A percentile compares a stretch with the other conserved stretches of the same genome.
Evolutionary conservation across 2,888 invertebrate genomes (phyloP).

Genomic region (Chironomus tentans): DNA sequence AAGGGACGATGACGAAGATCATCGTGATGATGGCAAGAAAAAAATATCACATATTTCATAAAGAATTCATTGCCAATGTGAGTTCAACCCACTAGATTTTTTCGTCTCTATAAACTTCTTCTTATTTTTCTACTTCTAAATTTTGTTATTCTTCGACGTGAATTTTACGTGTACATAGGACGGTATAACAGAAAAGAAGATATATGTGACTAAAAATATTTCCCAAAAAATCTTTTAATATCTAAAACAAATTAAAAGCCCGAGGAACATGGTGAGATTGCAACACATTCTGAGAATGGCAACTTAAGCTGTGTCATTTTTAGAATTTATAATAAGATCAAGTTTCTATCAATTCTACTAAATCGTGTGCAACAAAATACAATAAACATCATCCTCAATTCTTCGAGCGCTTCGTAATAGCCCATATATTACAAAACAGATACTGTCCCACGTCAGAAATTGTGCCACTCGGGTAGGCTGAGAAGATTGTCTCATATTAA

Average conservation of each 20-base stretch:
- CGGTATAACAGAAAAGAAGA: not conserved
- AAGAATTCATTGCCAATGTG: conserved; percentile 21
- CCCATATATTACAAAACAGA: no score
- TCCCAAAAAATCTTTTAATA: not conserved
- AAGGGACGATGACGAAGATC: not conserved
- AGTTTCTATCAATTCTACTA: no score
- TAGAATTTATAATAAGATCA: no score
- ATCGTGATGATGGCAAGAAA: not conserved
- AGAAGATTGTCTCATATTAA: not conserved
- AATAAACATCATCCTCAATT: no score
- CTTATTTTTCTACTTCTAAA: not conserved
- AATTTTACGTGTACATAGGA: not conserved
- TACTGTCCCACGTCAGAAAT: not conserved
- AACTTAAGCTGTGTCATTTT: no score
- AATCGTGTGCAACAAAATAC: no score
- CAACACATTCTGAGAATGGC: no score
- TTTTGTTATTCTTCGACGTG: not conserved
- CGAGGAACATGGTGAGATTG: no score
- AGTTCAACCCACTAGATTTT: conserved; percentile 5
- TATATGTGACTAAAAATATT: not conserved
- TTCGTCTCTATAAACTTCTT: not conserved
- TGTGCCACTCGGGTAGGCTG: not conserved
- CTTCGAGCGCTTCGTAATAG: no score
- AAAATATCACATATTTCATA: not conserved
- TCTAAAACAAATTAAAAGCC: conserved; percentile 12